Conservation (phyloP, 2,888 invertebrate species). For the Ectropis crepuscularia region DNA sequence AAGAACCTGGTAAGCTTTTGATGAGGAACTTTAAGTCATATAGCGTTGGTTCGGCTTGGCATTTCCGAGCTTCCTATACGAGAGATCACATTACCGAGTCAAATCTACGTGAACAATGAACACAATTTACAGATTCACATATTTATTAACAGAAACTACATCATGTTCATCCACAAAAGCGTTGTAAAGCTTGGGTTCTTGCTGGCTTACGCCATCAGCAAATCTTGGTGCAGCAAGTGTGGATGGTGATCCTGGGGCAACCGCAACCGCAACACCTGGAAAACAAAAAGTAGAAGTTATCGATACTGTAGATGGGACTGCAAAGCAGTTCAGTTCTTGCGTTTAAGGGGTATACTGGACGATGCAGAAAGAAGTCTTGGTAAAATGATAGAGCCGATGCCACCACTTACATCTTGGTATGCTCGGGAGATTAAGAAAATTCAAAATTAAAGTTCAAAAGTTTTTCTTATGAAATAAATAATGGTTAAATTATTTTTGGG, state of each 20-base stretch:
- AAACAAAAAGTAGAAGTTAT: neutral
- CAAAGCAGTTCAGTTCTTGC: no score
- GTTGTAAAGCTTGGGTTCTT: neutral
- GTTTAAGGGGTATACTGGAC: no score
- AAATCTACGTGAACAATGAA: neutral
- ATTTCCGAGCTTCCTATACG: no score
- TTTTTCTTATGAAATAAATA: no score
- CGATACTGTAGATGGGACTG: no score
- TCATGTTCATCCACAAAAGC: neutral
- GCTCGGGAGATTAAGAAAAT: neutral
- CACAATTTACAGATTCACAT: constrained; percentile 6
- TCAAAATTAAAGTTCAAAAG: no score
- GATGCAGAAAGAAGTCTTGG: neutral
- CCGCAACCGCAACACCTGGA: constrained; percentile 48
- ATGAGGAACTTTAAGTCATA: no score
- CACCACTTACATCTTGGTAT: neutral
- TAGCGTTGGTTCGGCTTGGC: no score
- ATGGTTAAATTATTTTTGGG: no score
- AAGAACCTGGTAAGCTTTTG: no score
- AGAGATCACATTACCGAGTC: no score
- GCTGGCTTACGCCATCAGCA: constrained; percentile 39
- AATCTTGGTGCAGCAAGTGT: constrained; percentile 69
- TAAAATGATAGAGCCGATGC: neutral
- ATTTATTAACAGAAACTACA: constrained; percentile 8
- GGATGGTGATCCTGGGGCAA: constrained; percentile 63